Conservation (phyloP, 2,888 invertebrate species). For the Entomobrya multifasciata region DNA sequence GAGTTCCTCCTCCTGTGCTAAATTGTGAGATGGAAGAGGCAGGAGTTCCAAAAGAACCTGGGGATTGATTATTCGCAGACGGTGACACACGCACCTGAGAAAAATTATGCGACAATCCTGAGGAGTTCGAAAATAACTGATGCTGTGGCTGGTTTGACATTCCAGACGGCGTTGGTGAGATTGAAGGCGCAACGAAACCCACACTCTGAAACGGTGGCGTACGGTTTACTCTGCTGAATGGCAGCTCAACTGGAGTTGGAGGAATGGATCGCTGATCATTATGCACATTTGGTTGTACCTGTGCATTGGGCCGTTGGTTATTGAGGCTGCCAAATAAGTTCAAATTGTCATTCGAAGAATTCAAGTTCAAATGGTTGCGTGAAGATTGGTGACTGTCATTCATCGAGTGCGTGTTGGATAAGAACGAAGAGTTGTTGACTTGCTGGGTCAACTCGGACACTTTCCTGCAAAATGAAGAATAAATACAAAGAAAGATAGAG, state of each 20-base stretch:
- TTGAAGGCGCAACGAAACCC: background rate
- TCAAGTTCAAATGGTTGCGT: no score
- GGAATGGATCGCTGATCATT: background rate
- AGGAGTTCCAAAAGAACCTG: slow-evolving; percentile 32
- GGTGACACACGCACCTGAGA: no score
- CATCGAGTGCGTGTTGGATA: background rate
- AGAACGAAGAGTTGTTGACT: background rate
- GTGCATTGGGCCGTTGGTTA: slow-evolving; percentile 35
- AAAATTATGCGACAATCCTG: background rate
- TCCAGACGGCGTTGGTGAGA: background rate
- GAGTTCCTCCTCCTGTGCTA: slow-evolving; percentile 2
- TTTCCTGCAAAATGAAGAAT: no score
- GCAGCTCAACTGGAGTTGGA: slow-evolving; percentile 10
- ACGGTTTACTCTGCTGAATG: background rate
- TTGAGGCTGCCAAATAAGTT: slow-evolving; percentile 1
- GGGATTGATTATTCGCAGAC: background rate
- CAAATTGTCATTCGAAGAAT: slow-evolving; percentile 9
- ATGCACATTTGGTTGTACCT: slow-evolving; percentile 22
- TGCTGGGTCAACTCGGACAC: background rate
- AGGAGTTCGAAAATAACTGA: background rate
- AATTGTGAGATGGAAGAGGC: background rate
- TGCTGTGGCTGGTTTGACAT: background rate
- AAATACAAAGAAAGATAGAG: no score
- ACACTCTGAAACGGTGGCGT: background rate
- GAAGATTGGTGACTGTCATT: background rate